phyloP scores from a whole-genome alignment of 2,888 invertebrate species.

The Tetheella fluctuosa region DNA sequence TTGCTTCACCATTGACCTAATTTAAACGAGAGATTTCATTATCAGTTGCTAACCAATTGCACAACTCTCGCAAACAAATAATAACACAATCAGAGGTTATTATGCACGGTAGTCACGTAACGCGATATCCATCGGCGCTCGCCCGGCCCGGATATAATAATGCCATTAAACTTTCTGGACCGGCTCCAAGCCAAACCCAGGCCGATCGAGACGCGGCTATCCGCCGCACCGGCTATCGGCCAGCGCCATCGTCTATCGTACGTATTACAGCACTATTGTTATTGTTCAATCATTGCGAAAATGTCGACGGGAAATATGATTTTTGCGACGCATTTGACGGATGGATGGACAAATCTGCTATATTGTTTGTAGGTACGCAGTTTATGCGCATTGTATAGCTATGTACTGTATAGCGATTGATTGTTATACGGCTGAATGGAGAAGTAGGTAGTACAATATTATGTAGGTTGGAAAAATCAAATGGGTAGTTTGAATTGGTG shows the following conservation, averaged over 20 bases:
- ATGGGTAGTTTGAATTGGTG: too few species aligned
- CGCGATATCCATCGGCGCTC: conserved; percentile 24
- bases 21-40: not conserved
- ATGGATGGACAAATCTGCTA: conserved; percentile 1
- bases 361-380: not conserved
- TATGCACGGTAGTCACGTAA: conserved; percentile 22
- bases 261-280: conserved; percentile 9
- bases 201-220: not conserved
- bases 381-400: not conserved
- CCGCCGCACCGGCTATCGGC: not conserved
- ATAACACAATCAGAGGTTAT: conserved; percentile 15
- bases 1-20: too few species aligned
- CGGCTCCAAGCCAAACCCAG: conserved; percentile 34
- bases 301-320: not conserved
- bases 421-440: not conserved
- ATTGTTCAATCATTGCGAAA: conserved; percentile 10
- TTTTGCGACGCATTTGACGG: conserved; percentile 7
- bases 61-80: conserved; percentile 19
- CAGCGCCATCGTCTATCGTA: not conserved
- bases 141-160: conserved; percentile 40
- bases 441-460: not conserved
- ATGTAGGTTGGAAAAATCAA: not conserved
- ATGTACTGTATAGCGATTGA: conserved; percentile 22
- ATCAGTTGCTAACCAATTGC: not conserved
- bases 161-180: conserved; percentile 47